Evolutionary conservation across 2,113 vertebrate species (phyloP), one percentile per base, ranked within the genome.

Genomic region (Podarcis muralis): DNA sequence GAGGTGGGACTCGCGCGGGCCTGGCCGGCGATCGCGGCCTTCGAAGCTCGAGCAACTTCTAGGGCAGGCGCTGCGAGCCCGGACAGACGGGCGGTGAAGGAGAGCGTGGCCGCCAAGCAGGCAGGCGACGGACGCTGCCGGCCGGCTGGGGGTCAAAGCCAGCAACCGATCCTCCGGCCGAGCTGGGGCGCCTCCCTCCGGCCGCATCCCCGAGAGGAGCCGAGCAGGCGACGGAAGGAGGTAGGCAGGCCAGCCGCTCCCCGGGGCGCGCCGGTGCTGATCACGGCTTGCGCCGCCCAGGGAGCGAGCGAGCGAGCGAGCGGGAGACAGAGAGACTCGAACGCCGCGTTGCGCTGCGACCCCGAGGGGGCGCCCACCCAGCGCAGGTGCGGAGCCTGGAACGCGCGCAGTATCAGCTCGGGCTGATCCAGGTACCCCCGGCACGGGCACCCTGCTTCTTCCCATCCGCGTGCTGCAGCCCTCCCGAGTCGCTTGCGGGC

Each of bases 111-210:
- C 77, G 43, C 71, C 53, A 5, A 27, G 80, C 35, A 11, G 80
- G 79, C 37, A 11, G 76, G 30, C 37, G 62, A 35, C 35, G 23
- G 62, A 53, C 40, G 69, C 43, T 4, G n/a, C 62, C 16, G 81
- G 25, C 9, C 1, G 66, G 78, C 30, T 4, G 66, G n/a, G 20
- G 23, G 30, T 37, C 62, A 68, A 30, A 66, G 72, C 66, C 37
- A n/a, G 43, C 83, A 35, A 11, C 43, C 43, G 66, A 37, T 35
- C 48, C 43, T 72, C 77, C 78, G 86, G 25, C 48, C 78, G 86
- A 53, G 48, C 86, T 81, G 86, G 86, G 78, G 86, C 86, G 86
- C 86, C 86, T 87, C 86, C 78, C 86, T 81, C 76, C 78, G 86
- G 86, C 81, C 32, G 62, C 79, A 82, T 81, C 40, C 71, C 59